Evolutionary conservation across 2,888 invertebrate genomes (phyloP), one percentile per base, ranked within the genome.

Genomic region (Pollenia angustigena): DNA sequence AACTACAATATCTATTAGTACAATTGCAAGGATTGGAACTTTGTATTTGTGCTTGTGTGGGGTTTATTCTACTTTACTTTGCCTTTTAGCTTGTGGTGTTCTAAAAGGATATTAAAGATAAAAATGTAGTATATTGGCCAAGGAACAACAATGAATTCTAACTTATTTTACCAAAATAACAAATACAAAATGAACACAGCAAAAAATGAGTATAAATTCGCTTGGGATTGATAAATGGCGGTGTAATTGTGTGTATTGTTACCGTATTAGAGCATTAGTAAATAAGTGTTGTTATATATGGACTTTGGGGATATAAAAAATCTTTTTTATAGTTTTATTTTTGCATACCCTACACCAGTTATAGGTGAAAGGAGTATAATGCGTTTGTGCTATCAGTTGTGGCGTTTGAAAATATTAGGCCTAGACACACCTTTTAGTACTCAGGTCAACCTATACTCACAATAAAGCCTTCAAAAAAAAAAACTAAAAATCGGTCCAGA

Each of bases 221-320:
- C 81, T 44, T 16, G 87, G 87, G 72, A 81, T 87, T 87, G 87
- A 87, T 87, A 87, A 87, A 87, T 87, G 87, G 87, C 78, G 81
- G 84, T 84, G 87, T 84, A 87, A 87, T 87, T 84, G 81, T 87
- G 74, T 87, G 78, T 84, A 79, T 84, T 84, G 78, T 87, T 87
- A 62, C 68, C 81, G 78, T 78, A 84, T 87, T 87, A 87, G 72
- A 56, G 72, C 62, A 84, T 76, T 87, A 84, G 76, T 50, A 56
- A 80, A 69, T 44, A 56, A 82, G 83, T 75, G 76, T 64, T 86
- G 74, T 82, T 82, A 81, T 84, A 78, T 87, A 81, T 84, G 69
- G 84, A 79, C 87, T 87, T 78, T 68, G 12, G 84, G 87, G 87
- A 74, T 81, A 69, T 48, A 50, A 40, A 18, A 84, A 69, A 56